Conservation (phyloP, 2,888 invertebrate genomes). For the Limnephilus auricula region DNA sequence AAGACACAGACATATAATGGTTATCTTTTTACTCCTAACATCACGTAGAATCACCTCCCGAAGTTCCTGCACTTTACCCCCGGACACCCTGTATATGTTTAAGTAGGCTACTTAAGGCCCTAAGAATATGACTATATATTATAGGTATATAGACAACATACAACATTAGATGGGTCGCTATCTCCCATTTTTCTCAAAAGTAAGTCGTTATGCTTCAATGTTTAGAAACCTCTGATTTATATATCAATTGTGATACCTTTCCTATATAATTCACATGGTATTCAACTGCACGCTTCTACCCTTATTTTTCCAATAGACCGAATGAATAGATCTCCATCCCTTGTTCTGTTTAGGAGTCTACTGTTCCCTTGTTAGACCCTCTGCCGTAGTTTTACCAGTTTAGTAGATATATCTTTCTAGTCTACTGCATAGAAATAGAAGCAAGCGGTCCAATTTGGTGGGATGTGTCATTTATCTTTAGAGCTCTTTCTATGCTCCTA, state of each 20-base stretch:
- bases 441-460: neutral
- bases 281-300: neutral
- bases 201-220: neutral
- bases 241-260: neutral
- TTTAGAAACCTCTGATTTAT: neutral
- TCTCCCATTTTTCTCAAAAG: too few species aligned
- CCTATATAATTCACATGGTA: neutral
- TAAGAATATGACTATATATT: too few species aligned
- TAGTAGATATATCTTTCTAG: neutral
- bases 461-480: conserved; percentile 2
- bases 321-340: neutral
- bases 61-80: too few species aligned
- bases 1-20: too few species aligned
- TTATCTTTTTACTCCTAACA: too few species aligned
- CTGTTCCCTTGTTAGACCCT: neutral
- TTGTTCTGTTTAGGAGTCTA: neutral
- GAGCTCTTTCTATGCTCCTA: neutral
- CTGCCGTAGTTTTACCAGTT: neutral
- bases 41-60: too few species aligned
- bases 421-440: neutral
- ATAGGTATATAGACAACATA: too few species aligned
- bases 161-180: too few species aligned
- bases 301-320: neutral
- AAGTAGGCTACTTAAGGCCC: too few species aligned
- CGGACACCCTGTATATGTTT: too few species aligned